Evolutionary conservation across 2,888 invertebrate genomes (phyloP).

Genomic region (Schizaphis graminum): DNA sequence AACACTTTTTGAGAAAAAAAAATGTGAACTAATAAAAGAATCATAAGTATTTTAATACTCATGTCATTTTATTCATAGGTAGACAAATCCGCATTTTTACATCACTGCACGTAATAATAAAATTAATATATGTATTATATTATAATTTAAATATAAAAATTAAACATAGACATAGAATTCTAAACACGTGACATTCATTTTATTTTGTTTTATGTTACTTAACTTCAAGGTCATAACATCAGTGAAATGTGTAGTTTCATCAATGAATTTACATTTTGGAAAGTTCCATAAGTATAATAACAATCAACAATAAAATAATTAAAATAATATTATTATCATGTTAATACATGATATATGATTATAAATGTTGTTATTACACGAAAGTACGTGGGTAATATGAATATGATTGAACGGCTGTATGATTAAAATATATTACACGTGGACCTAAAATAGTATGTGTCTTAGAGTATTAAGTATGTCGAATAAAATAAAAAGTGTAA

Average conservation of each 20-base stretch:
- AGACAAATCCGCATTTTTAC: conserved; percentile 5
- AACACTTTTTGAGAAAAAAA: background rate
- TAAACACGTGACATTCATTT: background rate
- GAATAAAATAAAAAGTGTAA: background rate
- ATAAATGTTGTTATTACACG: background rate
- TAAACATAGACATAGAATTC: background rate
- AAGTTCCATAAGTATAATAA: background rate
- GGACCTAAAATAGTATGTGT: background rate
- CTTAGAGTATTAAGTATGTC: background rate
- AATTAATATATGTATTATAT: background rate
- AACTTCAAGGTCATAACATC: conserved; percentile 28
- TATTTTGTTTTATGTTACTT: background rate
- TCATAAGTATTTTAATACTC: background rate
- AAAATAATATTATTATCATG: background rate
- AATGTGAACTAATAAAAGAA: background rate
- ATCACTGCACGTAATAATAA: background rate
- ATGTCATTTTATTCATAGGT: background rate
- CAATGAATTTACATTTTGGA: conserved; percentile 29
- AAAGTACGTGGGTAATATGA: background rate
- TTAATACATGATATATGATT: no score
- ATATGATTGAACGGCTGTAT: background rate
- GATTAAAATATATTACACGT: background rate
- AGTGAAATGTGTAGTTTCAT: background rate
- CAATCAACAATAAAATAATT: background rate
- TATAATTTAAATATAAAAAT: background rate